These are phyloP conservation scores for Euzetes globulus DNA, from an alignment of 2,888 invertebrate species.

Conservation along the genomic window DNA sequence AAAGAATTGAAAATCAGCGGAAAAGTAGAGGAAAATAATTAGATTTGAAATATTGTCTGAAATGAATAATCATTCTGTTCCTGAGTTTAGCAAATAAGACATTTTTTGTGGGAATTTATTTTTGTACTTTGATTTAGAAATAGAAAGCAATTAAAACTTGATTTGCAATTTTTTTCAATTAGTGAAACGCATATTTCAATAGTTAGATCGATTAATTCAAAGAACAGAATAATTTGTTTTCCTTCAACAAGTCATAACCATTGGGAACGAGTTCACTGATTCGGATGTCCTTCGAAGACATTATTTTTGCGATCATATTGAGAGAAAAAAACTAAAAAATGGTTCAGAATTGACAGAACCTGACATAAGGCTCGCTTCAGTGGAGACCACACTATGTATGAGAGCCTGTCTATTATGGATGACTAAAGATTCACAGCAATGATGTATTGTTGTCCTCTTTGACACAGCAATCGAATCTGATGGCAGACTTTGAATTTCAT, in stretches of 20 bases:
- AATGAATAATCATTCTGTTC: no score
- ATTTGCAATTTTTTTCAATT: not conserved
- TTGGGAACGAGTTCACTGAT: constrained; percentile 1
- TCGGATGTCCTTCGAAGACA: constrained; percentile 2
- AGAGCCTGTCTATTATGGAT: not conserved
- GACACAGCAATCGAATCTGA: not conserved
- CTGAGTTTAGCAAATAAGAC: no score
- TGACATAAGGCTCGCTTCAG: constrained; percentile 21
- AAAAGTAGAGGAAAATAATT: not conserved
- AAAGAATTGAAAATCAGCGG: not conserved
- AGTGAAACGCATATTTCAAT: not conserved
- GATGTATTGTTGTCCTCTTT: constrained; percentile 1
- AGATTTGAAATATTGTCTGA: no score
- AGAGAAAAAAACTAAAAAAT: not conserved
- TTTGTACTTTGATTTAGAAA: not conserved
- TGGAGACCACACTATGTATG: not conserved
- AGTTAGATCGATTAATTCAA: not conserved
- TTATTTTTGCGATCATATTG: not conserved
- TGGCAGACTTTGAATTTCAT: not conserved
- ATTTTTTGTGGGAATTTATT: not conserved
- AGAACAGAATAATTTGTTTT: not conserved
- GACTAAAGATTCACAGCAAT: not conserved
- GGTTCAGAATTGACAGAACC: constrained; percentile 22
- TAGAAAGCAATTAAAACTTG: not conserved
- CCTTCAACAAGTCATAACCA: not conserved